phyloP scores from a whole-genome alignment of 1,140 invertebrate species.

The Euwallacea similis region DNA sequence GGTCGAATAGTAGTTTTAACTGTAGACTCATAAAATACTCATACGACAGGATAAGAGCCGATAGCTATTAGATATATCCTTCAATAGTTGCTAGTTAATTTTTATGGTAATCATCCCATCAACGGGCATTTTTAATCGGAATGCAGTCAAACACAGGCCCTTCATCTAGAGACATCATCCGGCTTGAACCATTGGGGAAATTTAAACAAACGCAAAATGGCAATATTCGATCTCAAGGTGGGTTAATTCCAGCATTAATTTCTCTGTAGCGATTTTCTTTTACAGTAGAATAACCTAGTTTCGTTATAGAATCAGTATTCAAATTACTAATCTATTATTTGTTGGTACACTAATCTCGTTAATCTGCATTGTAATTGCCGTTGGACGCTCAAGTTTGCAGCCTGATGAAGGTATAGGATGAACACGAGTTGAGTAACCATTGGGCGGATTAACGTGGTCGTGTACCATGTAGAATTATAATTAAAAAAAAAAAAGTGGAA shows the following conservation, averaged over 20 bases:
- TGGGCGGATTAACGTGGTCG: no score
- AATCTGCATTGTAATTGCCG: no score
- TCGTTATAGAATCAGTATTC: no score
- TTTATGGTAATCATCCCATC: constrained; percentile 23
- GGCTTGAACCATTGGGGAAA: constrained; percentile 50
- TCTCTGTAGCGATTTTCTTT: no score
- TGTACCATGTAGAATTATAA: no score
- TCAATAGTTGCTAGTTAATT: constrained; percentile 30
- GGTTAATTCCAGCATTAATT: constrained; percentile 28
- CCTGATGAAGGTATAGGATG: no score
- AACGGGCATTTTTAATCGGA: constrained; percentile 22
- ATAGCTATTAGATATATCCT: constrained; percentile 22
- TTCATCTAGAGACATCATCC: constrained; percentile 43
- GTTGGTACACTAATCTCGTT: no score
- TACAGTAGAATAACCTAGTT: no score
- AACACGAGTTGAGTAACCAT: no score
- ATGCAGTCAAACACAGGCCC: constrained; percentile 31
- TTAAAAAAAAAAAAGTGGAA: no score
- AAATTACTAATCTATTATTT: no score
- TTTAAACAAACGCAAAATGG: constrained; percentile 52
- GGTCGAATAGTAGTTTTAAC: constrained; percentile 30
- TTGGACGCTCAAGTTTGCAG: no score
- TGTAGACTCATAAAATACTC: constrained; percentile 32
- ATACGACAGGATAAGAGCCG: constrained; percentile 8
- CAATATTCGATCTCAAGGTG: constrained; percentile 48